phyloP scores from a whole-genome alignment of 2,797 vertebrate genomes.

The Pteronotus mesoamericanus region DNA sequence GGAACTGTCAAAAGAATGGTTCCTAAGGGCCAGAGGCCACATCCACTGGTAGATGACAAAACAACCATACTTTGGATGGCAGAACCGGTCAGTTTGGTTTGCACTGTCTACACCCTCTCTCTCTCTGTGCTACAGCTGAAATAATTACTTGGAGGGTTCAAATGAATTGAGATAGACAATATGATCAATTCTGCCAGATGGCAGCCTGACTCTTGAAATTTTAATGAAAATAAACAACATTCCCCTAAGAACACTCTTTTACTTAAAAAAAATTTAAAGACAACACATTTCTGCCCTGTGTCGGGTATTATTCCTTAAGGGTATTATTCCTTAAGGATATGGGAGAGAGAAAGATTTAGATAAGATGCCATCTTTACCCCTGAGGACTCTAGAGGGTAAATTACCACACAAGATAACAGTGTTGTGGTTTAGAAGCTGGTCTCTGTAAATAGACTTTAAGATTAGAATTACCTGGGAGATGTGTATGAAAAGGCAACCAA shows the following conservation, averaged over 20 bases:
- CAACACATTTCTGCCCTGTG: neutral
- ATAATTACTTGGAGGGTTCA: neutral
- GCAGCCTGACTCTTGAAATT: constrained; percentile 19
- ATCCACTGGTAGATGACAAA: neutral
- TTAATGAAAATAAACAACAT: constrained; percentile 20
- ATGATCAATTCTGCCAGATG: neutral
- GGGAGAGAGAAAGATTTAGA: neutral
- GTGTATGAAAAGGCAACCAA: too few relatives aligned
- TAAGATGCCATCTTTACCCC: neutral
- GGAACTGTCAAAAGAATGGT: constrained; percentile 35
- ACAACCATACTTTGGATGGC: neutral
- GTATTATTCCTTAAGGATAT: neutral
- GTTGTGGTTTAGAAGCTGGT: neutral
- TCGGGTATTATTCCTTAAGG: neutral
- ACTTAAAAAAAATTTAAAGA: neutral
- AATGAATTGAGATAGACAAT: constrained; percentile 10
- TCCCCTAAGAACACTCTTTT: neutral
- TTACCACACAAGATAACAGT: neutral
- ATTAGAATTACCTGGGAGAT: neutral
- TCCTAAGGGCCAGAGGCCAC: constrained; percentile 47
- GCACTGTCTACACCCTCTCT: neutral
- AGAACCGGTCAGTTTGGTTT: constrained; percentile 53
- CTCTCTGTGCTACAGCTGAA: neutral
- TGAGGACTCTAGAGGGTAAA: neutral
- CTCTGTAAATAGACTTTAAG: neutral